Conservation (phyloP, 2,113 vertebrate genomes). For the Cinclus mexicanus region DNA sequence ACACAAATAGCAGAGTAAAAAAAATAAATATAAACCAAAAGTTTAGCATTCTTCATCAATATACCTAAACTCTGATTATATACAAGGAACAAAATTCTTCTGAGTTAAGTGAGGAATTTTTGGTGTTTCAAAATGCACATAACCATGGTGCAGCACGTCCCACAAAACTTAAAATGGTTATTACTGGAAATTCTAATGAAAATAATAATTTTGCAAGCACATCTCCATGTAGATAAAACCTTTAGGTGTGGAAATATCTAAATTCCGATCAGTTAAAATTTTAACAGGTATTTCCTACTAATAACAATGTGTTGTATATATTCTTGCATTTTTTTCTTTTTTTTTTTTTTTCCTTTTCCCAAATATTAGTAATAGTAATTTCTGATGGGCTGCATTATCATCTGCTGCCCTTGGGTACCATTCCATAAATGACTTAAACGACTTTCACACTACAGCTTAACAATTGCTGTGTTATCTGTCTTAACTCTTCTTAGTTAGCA, state of each 20-base stretch:
- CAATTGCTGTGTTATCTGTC: neutral
- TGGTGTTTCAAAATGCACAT: neutral
- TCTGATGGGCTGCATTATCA: neutral
- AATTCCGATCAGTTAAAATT: neutral
- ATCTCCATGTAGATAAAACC: neutral
- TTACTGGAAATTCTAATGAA: neutral
- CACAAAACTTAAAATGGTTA: neutral
- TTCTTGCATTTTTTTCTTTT: neutral
- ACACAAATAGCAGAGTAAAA: neutral
- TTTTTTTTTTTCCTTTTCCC: no score
- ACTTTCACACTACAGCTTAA: neutral
- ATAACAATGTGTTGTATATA: neutral
- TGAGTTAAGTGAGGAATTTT: neutral
- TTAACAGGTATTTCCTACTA: neutral
- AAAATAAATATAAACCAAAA: neutral
- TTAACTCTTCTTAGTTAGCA: neutral
- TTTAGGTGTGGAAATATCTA: neutral
- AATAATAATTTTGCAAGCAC: neutral
- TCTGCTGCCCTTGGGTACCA: neutral
- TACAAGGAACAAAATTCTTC: neutral
- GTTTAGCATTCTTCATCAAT: neutral
- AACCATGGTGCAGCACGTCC: neutral
- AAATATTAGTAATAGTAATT: neutral
- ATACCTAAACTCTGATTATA: neutral
- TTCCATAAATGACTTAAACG: neutral